Evolutionary conservation across 37 sponge, comb jelly and placozoan species (phyloP).

Genomic region (Diacarnus erythraeanus): DNA sequence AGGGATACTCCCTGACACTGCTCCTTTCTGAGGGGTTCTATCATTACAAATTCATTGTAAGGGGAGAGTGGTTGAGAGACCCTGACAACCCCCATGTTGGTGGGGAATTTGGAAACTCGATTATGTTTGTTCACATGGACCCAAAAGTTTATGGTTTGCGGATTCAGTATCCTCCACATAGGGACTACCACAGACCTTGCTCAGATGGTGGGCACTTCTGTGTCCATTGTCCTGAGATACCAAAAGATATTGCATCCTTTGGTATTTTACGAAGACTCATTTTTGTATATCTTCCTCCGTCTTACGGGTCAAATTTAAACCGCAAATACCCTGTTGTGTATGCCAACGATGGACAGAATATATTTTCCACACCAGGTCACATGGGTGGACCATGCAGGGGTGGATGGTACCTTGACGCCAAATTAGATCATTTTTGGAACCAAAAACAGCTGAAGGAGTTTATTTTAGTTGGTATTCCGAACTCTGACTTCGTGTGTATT

Average conservation of each 20-base stretch:
- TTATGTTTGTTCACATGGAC: slow-evolving; percentile 95
- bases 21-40: slow-evolving; percentile 80
- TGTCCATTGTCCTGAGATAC: slow-evolving; percentile 37
- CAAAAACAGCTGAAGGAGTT: slow-evolving; percentile 66
- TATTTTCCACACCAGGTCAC: slow-evolving; percentile 83
- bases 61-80: slow-evolving; percentile 52
- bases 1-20: slow-evolving; percentile 63
- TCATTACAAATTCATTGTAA: slow-evolving; percentile 75
- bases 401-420: slow-evolving; percentile 83
- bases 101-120: slow-evolving; percentile 65
- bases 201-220: slow-evolving; percentile 55
- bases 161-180: slow-evolving; percentile 43
- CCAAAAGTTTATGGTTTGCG: slow-evolving; percentile 67
- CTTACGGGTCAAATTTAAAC: slow-evolving; percentile 26
- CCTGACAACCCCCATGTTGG: slow-evolving; percentile 67
- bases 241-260: slow-evolving; percentile 33
- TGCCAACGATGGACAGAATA: slow-evolving; percentile 84
- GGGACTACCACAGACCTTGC: slow-evolving; percentile 60
- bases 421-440: slow-evolving; percentile 81
- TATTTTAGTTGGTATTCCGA: slow-evolving; percentile 86
- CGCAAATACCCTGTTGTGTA: slow-evolving; percentile 77
- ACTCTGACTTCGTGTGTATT: slow-evolving; percentile 77
- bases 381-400: slow-evolving; percentile 58
- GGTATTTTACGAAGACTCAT: slow-evolving; percentile 72
- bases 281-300: slow-evolving; percentile 83